phyloP scores from a whole-genome alignment of 1,140 invertebrate genomes.

The Drosophila nannoptera region DNA sequence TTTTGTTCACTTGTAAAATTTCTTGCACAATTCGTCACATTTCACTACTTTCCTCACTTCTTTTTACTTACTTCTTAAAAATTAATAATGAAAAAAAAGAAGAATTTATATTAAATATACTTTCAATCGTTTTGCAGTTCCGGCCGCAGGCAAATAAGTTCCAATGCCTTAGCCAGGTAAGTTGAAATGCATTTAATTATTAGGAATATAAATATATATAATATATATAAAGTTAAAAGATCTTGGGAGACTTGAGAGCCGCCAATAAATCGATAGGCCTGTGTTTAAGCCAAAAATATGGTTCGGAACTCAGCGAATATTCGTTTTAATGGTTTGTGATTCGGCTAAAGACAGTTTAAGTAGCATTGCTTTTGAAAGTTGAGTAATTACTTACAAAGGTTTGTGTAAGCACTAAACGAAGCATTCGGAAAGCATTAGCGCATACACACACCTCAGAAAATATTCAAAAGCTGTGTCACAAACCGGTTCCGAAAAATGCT shows the following conservation, averaged over 20 bases:
- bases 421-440: background rate
- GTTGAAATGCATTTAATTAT: background rate
- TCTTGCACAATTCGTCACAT: background rate
- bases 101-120: constrained; percentile 5
- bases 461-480: too few species aligned
- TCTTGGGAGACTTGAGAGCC: too few species aligned
- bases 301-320: too few species aligned
- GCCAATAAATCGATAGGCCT: too few species aligned
- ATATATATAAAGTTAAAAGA: background rate
- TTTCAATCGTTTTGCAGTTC: constrained; percentile 83
- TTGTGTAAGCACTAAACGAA: constrained; percentile 10
- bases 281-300: too few species aligned
- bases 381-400: background rate
- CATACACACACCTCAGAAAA: too few species aligned
- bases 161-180: constrained; percentile 92
- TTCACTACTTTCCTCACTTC: background rate
- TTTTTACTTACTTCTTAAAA: background rate
- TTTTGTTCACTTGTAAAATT: background rate
- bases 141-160: constrained; percentile 86
- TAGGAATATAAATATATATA: background rate
- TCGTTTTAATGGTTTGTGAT: constrained; percentile 14
- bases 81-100: too few species aligned
- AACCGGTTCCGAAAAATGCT: too few species aligned
- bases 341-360: constrained; percentile 31
- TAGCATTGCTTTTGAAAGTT: constrained; percentile 20